phyloP scores from a whole-genome alignment of 2,797 vertebrate species.

The Ibycter americanus region DNA sequence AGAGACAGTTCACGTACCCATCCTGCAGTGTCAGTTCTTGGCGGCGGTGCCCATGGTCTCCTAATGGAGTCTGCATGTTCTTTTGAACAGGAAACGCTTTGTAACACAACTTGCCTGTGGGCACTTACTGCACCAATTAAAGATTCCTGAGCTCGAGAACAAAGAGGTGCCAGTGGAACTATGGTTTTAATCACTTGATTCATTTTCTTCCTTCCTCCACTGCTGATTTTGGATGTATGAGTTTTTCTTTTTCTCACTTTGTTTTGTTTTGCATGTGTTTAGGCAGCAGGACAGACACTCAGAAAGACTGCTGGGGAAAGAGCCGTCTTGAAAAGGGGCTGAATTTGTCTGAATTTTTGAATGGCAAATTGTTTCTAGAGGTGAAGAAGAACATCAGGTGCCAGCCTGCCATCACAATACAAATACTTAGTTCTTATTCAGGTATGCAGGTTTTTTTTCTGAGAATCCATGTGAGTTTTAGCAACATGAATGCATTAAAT shows the following conservation, averaged over 20 bases:
- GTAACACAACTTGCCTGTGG: slow-evolving; percentile 59
- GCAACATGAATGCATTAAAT: background rate
- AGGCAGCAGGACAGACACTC: background rate
- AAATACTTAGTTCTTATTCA: background rate
- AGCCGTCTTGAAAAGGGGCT: background rate
- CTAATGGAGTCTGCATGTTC: slow-evolving; percentile 42
- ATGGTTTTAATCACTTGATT: slow-evolving; percentile 46
- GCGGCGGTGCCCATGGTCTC: background rate
- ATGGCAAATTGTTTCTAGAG: background rate
- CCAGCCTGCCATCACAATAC: background rate
- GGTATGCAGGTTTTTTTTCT: background rate
- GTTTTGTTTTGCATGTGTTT: background rate
- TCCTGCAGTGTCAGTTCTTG: slow-evolving; percentile 20
- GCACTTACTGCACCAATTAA: slow-evolving; percentile 58
- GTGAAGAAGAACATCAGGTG: background rate
- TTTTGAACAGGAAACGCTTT: slow-evolving; percentile 61
- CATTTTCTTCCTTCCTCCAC: slow-evolving; percentile 56
- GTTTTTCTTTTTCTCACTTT: background rate
- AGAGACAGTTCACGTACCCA: background rate
- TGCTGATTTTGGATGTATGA: slow-evolving; percentile 42
- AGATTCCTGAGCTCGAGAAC: slow-evolving; percentile 59
- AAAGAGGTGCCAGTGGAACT: slow-evolving; percentile 57
- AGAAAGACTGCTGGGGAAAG: background rate
- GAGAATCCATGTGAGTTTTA: background rate
- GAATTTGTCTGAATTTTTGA: background rate